Evolutionary conservation across 2,888 invertebrate genomes (phyloP).

Genomic region (Athrips mouffetella): DNA sequence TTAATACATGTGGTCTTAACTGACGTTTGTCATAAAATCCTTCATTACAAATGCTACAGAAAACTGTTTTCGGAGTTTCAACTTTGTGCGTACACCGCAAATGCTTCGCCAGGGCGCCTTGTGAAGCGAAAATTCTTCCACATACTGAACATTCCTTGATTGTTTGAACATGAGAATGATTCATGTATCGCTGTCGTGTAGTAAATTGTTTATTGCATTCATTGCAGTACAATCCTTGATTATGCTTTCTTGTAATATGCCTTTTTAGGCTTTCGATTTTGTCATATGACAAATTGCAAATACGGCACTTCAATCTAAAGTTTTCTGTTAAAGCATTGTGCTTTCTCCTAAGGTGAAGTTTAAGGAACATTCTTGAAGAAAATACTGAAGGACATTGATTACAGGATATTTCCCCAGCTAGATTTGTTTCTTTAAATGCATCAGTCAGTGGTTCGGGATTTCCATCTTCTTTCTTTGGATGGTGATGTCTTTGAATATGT

Average conservation of each 20-base stretch:
- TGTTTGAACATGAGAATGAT: conserved; percentile 56
- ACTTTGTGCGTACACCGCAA: conserved; percentile 61
- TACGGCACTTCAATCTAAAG: conserved; percentile 61
- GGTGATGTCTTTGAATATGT: conserved; percentile 66
- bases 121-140: conserved; percentile 59
- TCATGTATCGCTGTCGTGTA: conserved; percentile 51
- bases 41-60: conserved; percentile 60
- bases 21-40: conserved; percentile 61
- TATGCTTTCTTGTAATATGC: conserved; percentile 64
- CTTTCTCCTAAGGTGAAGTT: conserved; percentile 65
- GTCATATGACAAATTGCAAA: conserved; percentile 67
- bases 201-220: conserved; percentile 63
- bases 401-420: conserved; percentile 61
- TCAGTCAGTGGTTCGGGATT: conserved; percentile 24
- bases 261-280: conserved; percentile 68
- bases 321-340: conserved; percentile 61
- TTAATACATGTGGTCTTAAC: conserved; percentile 58
- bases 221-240: conserved; percentile 52
- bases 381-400: conserved; percentile 62
- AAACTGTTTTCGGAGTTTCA: conserved; percentile 52
- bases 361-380: conserved; percentile 57
- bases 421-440: conserved; percentile 39
- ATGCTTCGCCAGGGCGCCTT: conserved; percentile 62
- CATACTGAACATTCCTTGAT: conserved; percentile 61
- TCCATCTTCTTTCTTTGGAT: conserved; percentile 41